Evolutionary conservation across 37 sponge, comb jelly and placozoan genomes (phyloP).

Genomic region (Eunapius fragilis): DNA sequence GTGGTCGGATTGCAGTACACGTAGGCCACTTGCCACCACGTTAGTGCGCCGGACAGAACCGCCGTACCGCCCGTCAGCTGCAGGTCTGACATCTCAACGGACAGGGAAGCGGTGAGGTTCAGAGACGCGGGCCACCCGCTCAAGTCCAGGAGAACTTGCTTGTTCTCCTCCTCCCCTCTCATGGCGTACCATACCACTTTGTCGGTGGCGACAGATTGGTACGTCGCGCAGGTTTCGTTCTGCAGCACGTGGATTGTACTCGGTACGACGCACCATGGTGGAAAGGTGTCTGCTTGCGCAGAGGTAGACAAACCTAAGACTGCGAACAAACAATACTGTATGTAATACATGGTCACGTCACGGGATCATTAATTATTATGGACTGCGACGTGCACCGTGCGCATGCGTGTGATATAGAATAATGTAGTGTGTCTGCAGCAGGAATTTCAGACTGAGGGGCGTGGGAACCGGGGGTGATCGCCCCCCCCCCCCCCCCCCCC

Average conservation of each 20-base stretch:
- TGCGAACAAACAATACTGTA: background rate
- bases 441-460: no score
- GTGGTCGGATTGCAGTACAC: constrained; percentile 19
- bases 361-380: no score
- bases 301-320: background rate
- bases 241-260: constrained; percentile 27
- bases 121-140: background rate
- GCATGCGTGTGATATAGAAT: no score
- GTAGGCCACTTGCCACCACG: constrained; percentile 26
- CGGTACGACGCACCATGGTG: constrained; percentile 25
- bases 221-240: constrained; percentile 12
- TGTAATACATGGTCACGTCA: no score
- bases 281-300: background rate
- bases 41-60: background rate
- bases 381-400: no score
- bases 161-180: constrained; percentile 26
- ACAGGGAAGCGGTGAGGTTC: constrained; percentile 14
- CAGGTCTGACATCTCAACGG: background rate
- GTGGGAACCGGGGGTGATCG: no score
- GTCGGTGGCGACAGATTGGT: background rate
- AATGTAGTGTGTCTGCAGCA: no score
- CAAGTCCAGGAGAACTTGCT: constrained; percentile 21
- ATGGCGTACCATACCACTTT: constrained; percentile 16
- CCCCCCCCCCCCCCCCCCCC: no score
- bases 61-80: background rate